Conservation (phyloP, 1,140 invertebrate genomes). For the Temnothorax longispinosus region DNA sequence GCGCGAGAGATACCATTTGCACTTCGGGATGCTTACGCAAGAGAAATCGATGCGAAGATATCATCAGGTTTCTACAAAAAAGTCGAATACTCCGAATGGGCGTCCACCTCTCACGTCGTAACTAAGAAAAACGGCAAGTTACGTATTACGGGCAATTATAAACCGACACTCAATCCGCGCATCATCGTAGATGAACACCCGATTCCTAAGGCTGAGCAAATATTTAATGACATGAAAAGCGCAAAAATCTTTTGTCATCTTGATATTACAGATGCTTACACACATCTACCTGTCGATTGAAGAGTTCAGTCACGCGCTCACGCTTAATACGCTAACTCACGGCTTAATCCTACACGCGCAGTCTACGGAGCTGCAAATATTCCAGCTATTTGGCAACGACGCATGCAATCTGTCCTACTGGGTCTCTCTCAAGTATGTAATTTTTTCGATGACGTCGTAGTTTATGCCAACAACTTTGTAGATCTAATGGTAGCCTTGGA, state of each 20-base stretch:
- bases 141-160: not conserved
- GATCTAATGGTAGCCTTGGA: not conserved
- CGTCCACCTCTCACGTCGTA: slow-evolving; percentile 10
- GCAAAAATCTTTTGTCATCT: too few relatives aligned
- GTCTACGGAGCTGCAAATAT: not conserved
- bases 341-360: not conserved
- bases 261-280: too few relatives aligned
- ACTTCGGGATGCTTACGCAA: slow-evolving; percentile 36
- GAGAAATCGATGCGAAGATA: slow-evolving; percentile 41
- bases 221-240: not conserved
- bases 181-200: not conserved
- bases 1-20: slow-evolving; percentile 57
- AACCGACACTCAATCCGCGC: not conserved
- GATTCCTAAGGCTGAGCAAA: not conserved
- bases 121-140: slow-evolving; percentile 2
- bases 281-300: not conserved
- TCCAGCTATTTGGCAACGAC: not conserved
- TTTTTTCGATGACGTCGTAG: not conserved
- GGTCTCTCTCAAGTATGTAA: not conserved
- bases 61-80: slow-evolving; percentile 63
- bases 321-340: slow-evolving; percentile 9
- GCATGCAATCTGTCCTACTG: not conserved
- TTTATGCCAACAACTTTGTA: not conserved
- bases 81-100: slow-evolving; percentile 63
- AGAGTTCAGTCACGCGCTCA: not conserved